A percentile compares a stretch with the other conserved stretches of the same genome.
phyloP scores from a whole-genome alignment of 2,888 invertebrate genomes.

The Melieria crassipennis region DNA sequence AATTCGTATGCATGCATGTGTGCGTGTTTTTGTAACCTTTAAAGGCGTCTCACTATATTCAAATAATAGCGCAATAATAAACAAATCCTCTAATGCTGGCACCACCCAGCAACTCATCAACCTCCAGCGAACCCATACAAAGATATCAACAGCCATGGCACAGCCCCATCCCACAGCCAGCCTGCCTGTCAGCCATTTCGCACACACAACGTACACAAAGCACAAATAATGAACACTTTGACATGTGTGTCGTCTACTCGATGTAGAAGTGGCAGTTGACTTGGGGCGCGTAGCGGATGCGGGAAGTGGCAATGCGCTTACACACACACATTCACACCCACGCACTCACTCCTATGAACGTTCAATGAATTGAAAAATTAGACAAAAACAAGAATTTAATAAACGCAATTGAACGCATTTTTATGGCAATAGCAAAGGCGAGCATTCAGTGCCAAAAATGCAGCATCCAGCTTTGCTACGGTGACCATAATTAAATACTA shows the following conservation, averaged over 20 bases:
- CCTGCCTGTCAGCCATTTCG: neutral
- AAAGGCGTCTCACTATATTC: neutral
- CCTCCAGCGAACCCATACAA: neutral
- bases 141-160: neutral
- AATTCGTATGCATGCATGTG: too few relatives aligned
- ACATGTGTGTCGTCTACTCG: conserved; percentile 1
- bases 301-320: neutral
- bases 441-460: too few relatives aligned
- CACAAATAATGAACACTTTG: conserved; percentile 13
- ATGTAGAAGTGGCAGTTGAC: conserved; percentile 3
- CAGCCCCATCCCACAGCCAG: neutral
- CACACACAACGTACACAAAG: conserved; percentile 10
- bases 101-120: neutral
- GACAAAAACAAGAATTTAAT: conserved; percentile 8
- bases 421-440: conserved; percentile 15
- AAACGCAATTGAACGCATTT: conserved; percentile 7
- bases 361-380: neutral
- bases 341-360: neutral
- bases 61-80: conserved; percentile 19
- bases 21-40: too few relatives aligned
- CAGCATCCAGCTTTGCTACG: too few relatives aligned
- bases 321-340: neutral
- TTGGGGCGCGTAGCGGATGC: neutral
- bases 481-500: too few relatives aligned
- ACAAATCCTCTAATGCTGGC: conserved; percentile 9